Evolutionary conservation across 2,797 vertebrate genomes (phyloP).

Genomic region (Darevskia nairensis): DNA sequence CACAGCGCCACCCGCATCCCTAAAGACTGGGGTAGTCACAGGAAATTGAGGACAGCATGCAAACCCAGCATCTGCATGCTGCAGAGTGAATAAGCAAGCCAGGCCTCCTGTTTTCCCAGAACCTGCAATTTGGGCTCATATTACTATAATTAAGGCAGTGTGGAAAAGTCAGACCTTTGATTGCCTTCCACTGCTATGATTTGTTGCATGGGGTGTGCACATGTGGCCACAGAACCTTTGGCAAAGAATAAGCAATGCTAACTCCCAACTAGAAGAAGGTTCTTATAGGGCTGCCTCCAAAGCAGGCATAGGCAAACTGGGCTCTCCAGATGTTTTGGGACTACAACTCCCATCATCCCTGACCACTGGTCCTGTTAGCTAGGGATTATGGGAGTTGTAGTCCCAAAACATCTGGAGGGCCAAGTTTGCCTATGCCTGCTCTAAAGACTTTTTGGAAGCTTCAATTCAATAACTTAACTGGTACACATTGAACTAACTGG

Average conservation of each 20-base stretch:
- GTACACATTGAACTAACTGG: no score
- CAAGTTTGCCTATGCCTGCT: no score
- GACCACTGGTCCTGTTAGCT: no score
- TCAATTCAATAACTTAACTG: no score
- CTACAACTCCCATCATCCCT: no score
- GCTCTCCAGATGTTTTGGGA: no score
- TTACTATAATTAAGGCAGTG: slow-evolving; percentile 29
- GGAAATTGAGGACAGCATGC: not conserved
- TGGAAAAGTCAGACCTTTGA: not conserved
- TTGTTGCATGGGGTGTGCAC: not conserved
- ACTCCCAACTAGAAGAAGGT: not conserved
- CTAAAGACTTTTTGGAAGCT: no score
- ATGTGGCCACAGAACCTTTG: not conserved
- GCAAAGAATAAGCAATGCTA: not conserved
- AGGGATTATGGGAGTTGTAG: no score
- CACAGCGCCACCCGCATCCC: no score
- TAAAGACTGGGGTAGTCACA: not conserved
- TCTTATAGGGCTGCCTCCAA: no score
- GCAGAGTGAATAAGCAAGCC: not conserved
- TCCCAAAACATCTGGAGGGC: no score
- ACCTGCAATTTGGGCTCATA: slow-evolving; percentile 21
- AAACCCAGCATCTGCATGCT: not conserved
- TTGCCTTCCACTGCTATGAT: slow-evolving; percentile 5
- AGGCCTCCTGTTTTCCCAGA: not conserved
- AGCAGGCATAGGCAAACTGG: no score